Conservation (phyloP, 2,888 invertebrate species). For the Drosophila falleni region DNA sequence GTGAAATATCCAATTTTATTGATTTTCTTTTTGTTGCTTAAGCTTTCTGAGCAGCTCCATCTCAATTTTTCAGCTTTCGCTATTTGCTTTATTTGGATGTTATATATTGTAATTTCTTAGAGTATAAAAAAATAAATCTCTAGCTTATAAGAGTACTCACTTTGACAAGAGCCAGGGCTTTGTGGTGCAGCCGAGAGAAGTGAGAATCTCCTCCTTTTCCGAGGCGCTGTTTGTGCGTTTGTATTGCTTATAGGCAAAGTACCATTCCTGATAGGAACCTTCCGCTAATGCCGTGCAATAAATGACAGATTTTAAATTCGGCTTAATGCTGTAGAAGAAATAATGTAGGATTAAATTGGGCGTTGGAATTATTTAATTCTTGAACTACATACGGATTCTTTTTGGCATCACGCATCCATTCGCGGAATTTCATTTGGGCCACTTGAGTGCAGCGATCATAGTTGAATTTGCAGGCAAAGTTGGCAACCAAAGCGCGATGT, state of each 20-base stretch:
- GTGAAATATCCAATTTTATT: no score
- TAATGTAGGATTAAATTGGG: background rate
- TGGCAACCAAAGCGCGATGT: slow-evolving; percentile 86
- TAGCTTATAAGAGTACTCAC: slow-evolving; percentile 80
- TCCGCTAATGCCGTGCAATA: slow-evolving; percentile 89
- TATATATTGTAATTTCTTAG: no score
- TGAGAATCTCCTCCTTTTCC: slow-evolving; percentile 88
- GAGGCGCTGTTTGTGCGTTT: slow-evolving; percentile 86
- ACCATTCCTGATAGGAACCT: slow-evolving; percentile 89
- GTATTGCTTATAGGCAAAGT: slow-evolving; percentile 87
- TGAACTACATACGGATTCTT: slow-evolving; percentile 86
- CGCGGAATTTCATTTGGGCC: slow-evolving; percentile 86
- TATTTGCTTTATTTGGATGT: no score
- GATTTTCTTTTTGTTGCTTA: no score
- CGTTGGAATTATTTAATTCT: no score
- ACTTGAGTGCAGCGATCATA: slow-evolving; percentile 86
- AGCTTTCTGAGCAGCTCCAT: no score
- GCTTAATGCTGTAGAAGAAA: slow-evolving; percentile 86
- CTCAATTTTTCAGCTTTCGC: no score
- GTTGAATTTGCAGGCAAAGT: slow-evolving; percentile 87
- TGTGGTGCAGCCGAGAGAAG: slow-evolving; percentile 87
- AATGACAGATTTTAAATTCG: slow-evolving; percentile 88
- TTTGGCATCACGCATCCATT: slow-evolving; percentile 86
- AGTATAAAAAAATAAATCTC: no score
- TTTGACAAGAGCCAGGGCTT: slow-evolving; percentile 87